These are phyloP conservation scores for Nothobranchius kuhntae DNA, from an alignment of 2,113 vertebrate genomes.

Conservation along the genomic window DNA sequence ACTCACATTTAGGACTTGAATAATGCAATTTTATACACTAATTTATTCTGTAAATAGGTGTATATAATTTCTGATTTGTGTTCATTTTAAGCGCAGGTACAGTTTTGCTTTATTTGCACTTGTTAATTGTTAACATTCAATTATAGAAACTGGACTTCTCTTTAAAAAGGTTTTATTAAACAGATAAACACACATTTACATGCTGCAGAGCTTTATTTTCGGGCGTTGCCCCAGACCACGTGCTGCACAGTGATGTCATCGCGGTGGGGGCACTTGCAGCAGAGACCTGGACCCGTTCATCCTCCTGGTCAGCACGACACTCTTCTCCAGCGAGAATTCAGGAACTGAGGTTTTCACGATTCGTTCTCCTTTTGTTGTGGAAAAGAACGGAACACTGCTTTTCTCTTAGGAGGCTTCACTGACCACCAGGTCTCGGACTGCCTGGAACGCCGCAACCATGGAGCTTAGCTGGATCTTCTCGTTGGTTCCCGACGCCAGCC, in stretches of 20 bases:
- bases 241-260: not conserved
- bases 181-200: constrained; percentile 27
- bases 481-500: constrained; percentile 88
- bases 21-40: constrained; percentile 64
- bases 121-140: constrained; percentile 28
- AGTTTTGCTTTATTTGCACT: constrained; percentile 30
- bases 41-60: constrained; percentile 75
- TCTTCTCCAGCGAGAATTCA: too few relatives aligned
- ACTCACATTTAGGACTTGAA: constrained; percentile 30
- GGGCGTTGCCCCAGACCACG: not conserved
- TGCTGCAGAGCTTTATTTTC: not conserved
- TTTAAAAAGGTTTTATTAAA: constrained; percentile 69
- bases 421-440: constrained; percentile 90
- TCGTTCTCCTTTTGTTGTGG: not conserved
- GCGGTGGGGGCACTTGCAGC: not conserved
- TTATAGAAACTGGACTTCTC: constrained; percentile 21
- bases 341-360: too few relatives aligned
- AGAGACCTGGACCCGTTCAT: too few relatives aligned
- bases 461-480: constrained; percentile 98
- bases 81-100: constrained; percentile 13
- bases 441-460: constrained; percentile 94
- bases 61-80: constrained; percentile 23
- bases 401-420: constrained; percentile 79
- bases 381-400: not conserved
- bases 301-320: too few relatives aligned